Percentiles rank a stretch among this genome's conserved stretches.
Conservation (phyloP, 2,888 invertebrate species). For the Bembecia ichneumoniformis region DNA sequence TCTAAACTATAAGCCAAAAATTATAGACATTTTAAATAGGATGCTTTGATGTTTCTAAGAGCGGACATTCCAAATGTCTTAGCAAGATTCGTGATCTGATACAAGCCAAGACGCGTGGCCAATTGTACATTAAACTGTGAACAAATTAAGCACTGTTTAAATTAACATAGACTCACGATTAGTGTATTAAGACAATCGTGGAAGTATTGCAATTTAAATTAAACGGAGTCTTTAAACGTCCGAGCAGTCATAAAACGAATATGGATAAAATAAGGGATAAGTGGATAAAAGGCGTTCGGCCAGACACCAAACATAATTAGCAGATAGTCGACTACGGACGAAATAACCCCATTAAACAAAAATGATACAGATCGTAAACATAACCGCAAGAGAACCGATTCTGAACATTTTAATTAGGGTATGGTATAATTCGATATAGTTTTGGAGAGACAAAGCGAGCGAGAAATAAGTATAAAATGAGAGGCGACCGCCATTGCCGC, state of each 20-base stretch:
- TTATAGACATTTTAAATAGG: not conserved
- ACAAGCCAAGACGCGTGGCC: conserved; percentile 32
- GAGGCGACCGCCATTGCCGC: conserved; percentile 13
- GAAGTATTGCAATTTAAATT: not conserved
- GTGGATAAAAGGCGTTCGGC: not conserved
- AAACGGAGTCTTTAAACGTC: not conserved
- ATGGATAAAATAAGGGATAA: not conserved
- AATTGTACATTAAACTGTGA: conserved; percentile 58
- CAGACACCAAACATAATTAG: conserved; percentile 6
- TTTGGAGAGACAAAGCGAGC: conserved; percentile 28
- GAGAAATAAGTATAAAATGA: conserved; percentile 11
- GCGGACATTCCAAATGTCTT: conserved; percentile 1
- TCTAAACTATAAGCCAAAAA: not conserved
- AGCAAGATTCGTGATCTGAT: not conserved
- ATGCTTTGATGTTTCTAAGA: not conserved
- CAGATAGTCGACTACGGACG: conserved; percentile 24
- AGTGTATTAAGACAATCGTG: conserved; percentile 4
- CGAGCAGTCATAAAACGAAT: not conserved
- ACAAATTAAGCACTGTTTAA: conserved; percentile 37
- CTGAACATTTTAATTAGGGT: conserved; percentile 64
- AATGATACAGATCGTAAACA: conserved; percentile 58
- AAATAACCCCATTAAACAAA: conserved; percentile 61
- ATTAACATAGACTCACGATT: conserved; percentile 24
- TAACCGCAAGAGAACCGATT: conserved; percentile 44
- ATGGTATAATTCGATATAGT: conserved; percentile 34